Evolutionary conservation across 2,797 vertebrate genomes (phyloP).

Genomic region (Sebastes iracundus): DNA sequence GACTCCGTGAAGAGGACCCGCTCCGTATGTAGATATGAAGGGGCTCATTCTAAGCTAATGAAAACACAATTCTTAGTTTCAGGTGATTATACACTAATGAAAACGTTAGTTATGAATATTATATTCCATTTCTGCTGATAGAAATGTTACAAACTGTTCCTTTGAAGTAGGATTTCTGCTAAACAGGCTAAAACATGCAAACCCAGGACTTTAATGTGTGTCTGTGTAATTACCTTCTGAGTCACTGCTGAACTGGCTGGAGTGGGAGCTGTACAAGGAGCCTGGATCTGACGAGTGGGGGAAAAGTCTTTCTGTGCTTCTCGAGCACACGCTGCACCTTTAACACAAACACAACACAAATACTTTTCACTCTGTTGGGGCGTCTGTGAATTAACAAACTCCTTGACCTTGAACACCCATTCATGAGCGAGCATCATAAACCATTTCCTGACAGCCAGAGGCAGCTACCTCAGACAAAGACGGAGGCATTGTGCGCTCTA

Average conservation of each 20-base stretch:
- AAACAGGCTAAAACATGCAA: neutral
- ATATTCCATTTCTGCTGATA: too few species aligned
- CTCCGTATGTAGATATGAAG: too few species aligned
- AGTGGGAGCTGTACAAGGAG: slow-evolving; percentile 75
- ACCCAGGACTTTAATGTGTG: neutral
- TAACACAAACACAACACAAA: slow-evolving; percentile 41
- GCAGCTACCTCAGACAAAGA: slow-evolving; percentile 33
- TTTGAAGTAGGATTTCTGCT: neutral
- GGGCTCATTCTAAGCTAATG: too few species aligned
- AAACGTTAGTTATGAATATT: too few species aligned
- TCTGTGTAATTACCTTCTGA: slow-evolving; percentile 64
- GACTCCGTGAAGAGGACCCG: too few species aligned
- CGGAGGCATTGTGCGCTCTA: neutral
- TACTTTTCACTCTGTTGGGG: neutral
- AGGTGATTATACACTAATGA: too few species aligned
- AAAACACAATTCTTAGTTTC: too few species aligned
- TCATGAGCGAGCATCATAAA: slow-evolving; percentile 8
- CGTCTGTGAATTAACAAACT: slow-evolving; percentile 15
- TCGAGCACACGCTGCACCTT: slow-evolving; percentile 86
- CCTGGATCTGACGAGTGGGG: slow-evolving; percentile 64
- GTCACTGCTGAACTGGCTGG: slow-evolving; percentile 71
- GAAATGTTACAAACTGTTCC: too few species aligned
- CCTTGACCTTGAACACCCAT: slow-evolving; percentile 13
- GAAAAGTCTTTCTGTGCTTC: slow-evolving; percentile 82
- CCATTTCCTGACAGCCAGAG: slow-evolving; percentile 3